Evolutionary conservation across 2,113 vertebrate species (phyloP), one percentile per base, ranked within the genome.

Genomic region (Amblyopsis rosae): DNA sequence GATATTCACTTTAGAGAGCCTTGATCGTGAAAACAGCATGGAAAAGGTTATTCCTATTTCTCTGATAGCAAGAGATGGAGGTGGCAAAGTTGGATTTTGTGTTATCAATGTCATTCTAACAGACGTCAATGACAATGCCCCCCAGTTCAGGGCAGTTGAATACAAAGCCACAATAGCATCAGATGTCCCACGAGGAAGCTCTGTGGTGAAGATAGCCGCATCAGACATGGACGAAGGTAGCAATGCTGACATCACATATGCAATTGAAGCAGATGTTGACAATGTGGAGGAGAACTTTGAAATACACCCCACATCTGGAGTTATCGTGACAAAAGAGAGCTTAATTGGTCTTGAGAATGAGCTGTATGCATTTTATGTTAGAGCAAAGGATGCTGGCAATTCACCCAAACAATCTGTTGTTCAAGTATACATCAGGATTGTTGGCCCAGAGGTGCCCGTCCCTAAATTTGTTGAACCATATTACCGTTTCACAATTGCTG

Each of bases 181-280:
- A 11, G 88, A 89, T 54, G 93, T 91, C 60, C 92, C 93, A 26
- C 94, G 93, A 35, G 96, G 96, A 71, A 95, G 95, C 9, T 93
- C 94, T 0, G 92, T 98, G 55, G 56, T 96, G 59, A 95, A 93
- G 83, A 91, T 98, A 46, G 89, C 95, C 12, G 97, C 98, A 0
- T 97, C 96, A 6, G 98, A 99, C 76, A 93, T 92, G 41, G 98
- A 99, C 55, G 98, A 99, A 80, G 98, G 98, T 7, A 98, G 94
- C 81, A 99, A 98, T 62, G 96, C 98, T 6, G 98, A 99, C 62
- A 90, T 98, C 49, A 89, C 90, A 8, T 99, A 97, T 2, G 62
- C 92, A 55, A 93, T 99, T 3, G 96, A 98, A 81, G 94, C 95
- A 8, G 95, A 97, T 49, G 93, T 93, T 63, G 95, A 95, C 86